Base-by-base conservation (phyloP, 1,140 invertebrate genomes). In the Lanistes nyassanus region DNA sequence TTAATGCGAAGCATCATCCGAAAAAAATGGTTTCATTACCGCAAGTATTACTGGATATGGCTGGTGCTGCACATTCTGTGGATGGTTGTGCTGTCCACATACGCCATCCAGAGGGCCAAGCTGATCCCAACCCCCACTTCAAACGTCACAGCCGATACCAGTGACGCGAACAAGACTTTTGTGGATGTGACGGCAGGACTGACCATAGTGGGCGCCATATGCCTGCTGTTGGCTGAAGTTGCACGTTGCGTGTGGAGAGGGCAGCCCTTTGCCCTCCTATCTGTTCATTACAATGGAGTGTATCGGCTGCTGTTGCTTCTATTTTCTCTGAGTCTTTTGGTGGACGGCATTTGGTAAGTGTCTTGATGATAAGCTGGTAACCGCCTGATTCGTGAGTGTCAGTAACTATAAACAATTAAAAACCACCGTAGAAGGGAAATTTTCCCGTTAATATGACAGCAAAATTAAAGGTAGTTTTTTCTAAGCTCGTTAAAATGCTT, bases 1-100 rank as follows among this genome's bases (percentile, higher is more conserved):
- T 76, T 78, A 13, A 34, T 83, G 23, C 65, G 72, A 26, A 60
- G 70, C 64, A 75, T 81, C 65, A 81, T 83, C 58, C 75, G 78
- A 65, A 74, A 75, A 56, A 83, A 83, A 75, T 83, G 80, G 82
- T 51, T 65, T 34, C 58, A 62, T 31, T 80, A 80, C 58, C 34
- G 71, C 31, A 65, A n/a, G 47, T 65, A 71, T 34, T 81, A 79
- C 76, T 76, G 75, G 37, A 34, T 62, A 7, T 83, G 80, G 80
- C 42, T 66, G 2, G 23, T 80, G 16, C 31, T 79, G 42, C 80
- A 83, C 56, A 9, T 81, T 16, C 39, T 76, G 26, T 75, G 77
- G 56, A 83, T 81, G 80, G 36, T 68, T 3, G 39, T 75, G 2
- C 39, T 83, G 29, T 81, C 80, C 2, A 66, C 72, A 1, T 81